Evolutionary conservation across 2,797 vertebrate species (phyloP).

Genomic region (Oreonectes daqikongensis): DNA sequence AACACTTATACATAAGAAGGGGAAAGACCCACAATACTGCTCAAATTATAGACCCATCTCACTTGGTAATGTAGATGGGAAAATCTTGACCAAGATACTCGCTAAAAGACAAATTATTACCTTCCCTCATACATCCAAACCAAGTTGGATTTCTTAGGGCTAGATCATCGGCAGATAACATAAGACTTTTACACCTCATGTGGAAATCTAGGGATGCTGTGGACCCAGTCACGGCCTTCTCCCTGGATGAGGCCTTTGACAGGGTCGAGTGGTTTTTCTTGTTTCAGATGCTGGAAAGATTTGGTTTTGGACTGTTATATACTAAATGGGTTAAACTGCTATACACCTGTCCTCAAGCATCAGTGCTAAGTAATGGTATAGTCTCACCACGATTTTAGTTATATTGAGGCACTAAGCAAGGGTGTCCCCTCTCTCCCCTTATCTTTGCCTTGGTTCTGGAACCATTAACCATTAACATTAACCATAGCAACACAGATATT

Average conservation of each 20-base stretch:
- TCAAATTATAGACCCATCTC: neutral
- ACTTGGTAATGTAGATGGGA: neutral
- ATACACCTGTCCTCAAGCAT: neutral
- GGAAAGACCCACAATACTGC: neutral
- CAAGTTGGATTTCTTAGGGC: neutral
- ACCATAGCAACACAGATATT: neutral
- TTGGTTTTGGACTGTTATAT: neutral
- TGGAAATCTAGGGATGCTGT: neutral
- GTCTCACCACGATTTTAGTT: neutral
- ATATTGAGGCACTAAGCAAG: conserved; percentile 5
- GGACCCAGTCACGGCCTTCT: neutral
- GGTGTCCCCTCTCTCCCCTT: neutral
- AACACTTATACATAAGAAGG: too few relatives aligned
- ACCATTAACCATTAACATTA: neutral
- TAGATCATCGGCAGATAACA: neutral
- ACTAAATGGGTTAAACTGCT: neutral
- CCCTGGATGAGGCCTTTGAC: neutral
- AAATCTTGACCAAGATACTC: conserved; percentile 1
- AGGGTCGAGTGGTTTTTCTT: neutral
- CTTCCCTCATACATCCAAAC: neutral
- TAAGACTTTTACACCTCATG: neutral
- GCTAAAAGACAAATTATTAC: neutral
- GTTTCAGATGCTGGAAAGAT: neutral
- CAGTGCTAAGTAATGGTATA: neutral
- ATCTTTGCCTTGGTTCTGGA: neutral